Evolutionary conservation across 2,113 vertebrate species (phyloP).

Genomic region (Dicerorhinus sumatrensis): DNA sequence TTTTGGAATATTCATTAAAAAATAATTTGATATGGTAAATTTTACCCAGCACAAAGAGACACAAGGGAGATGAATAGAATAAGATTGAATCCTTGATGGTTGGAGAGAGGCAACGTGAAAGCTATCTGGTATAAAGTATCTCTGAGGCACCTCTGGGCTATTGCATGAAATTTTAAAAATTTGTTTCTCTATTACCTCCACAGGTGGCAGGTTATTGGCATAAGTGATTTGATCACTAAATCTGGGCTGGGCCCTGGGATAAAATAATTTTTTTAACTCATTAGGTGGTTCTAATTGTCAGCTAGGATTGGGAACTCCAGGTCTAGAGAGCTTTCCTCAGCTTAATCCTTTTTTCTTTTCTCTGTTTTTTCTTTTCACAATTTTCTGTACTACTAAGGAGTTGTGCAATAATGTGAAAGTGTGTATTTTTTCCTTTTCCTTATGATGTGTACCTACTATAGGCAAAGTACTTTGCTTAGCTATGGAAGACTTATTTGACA

Average conservation of each 20-base stretch:
- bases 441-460: neutral
- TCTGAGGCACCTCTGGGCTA: neutral
- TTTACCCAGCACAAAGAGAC: neutral
- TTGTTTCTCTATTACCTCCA: neutral
- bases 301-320: neutral
- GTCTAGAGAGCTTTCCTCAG: neutral
- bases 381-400: neutral
- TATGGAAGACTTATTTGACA: neutral
- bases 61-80: neutral
- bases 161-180: neutral
- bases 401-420: neutral
- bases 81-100: neutral
- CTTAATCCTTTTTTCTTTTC: neutral
- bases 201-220: neutral
- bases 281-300: neutral
- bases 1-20: constrained; percentile 7
- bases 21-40: neutral
- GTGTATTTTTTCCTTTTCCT: neutral
- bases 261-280: neutral
- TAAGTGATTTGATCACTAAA: constrained; percentile 3
- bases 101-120: neutral
- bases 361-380: neutral
- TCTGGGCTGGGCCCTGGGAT: neutral
- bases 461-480: neutral
- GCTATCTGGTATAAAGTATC: neutral